phyloP scores from a whole-genome alignment of 2,888 invertebrate species.

The Petrolisthes manimaculis region DNA sequence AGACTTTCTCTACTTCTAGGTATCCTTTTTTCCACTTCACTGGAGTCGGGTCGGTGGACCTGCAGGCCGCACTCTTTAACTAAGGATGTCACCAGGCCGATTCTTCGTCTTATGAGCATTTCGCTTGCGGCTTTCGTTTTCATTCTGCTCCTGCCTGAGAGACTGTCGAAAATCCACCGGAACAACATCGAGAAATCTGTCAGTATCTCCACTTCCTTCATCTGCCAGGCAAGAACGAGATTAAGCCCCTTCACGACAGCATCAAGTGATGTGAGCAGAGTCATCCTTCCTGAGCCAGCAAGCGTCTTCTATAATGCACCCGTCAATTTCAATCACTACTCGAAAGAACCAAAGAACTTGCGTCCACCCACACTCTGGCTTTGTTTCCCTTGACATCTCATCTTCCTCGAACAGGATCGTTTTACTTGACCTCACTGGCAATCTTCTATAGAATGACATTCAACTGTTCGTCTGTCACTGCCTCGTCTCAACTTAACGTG shows the following conservation, averaged over 20 bases:
- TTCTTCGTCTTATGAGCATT: conserved; percentile 24
- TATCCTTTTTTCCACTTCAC: not conserved
- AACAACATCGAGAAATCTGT: conserved; percentile 17
- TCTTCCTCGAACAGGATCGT: conserved; percentile 15
- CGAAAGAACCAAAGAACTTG: too few species aligned
- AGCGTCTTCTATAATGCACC: too few species aligned
- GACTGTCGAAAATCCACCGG: conserved; percentile 30
- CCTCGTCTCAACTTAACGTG: conserved; percentile 34
- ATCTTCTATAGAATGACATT: not conserved
- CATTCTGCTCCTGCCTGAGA: conserved; percentile 9
- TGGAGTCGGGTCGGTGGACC: not conserved
- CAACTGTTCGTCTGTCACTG: not conserved
- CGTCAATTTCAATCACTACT: too few species aligned
- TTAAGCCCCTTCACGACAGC: conserved; percentile 40
- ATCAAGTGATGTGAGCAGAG: conserved; percentile 14
- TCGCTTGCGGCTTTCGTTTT: conserved; percentile 27
- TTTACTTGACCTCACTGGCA: not conserved
- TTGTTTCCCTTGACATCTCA: too few species aligned
- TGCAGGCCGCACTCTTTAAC: conserved; percentile 25
- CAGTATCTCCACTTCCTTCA: conserved; percentile 4
- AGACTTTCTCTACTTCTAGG: not conserved
- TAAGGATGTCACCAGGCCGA: conserved; percentile 17
- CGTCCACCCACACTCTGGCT: too few species aligned
- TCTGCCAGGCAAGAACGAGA: conserved; percentile 22
- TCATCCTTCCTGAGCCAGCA: too few species aligned